Percentiles rank a stretch among this genome's conserved stretches.
Evolutionary conservation across 35 echinoderm and acorn worm genomes (phyloP).

Genomic region (Heliocidaris tuberculata): DNA sequence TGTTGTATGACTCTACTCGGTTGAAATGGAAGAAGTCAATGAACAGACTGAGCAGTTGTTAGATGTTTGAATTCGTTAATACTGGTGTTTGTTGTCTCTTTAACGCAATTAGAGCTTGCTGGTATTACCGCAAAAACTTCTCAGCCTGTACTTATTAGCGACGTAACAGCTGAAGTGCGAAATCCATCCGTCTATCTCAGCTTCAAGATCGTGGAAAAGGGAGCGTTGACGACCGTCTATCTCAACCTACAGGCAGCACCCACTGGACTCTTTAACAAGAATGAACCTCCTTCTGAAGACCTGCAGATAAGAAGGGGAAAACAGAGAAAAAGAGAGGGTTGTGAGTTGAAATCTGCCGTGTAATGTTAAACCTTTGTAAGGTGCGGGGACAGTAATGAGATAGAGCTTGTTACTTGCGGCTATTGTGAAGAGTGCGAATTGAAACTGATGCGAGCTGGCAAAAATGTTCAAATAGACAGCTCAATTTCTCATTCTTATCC

Average conservation of each 20-base stretch:
- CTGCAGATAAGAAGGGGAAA: slow-evolving; percentile 10
- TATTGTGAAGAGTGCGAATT: slow-evolving; percentile 28
- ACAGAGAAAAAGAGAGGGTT: neutral
- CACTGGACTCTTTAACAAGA: neutral
- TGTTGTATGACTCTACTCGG: neutral
- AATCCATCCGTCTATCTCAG: neutral
- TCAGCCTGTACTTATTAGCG: neutral
- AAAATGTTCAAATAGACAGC: slow-evolving; percentile 16
- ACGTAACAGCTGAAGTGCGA: neutral
- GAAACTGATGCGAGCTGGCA: slow-evolving; percentile 11
- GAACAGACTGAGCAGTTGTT: neutral
- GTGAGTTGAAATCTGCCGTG: slow-evolving; percentile 40
- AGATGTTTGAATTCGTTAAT: neutral
- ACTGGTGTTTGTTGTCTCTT: neutral
- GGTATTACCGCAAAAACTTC: neutral
- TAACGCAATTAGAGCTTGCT: neutral
- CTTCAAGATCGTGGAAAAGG: neutral
- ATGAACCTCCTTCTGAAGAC: neutral
- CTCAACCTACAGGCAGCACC: neutral
- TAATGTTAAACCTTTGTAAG: slow-evolving; percentile 36
- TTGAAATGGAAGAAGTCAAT: neutral
- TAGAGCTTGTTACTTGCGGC: neutral
- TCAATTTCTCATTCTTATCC: neutral
- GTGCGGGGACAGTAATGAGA: neutral
- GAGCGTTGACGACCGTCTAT: neutral